A percentile compares a stretch with the other conserved stretches of the same genome.
These are phyloP conservation scores for Nibea albiflora DNA, from an alignment of 2,113 vertebrate species.

Conservation along the genomic window DNA sequence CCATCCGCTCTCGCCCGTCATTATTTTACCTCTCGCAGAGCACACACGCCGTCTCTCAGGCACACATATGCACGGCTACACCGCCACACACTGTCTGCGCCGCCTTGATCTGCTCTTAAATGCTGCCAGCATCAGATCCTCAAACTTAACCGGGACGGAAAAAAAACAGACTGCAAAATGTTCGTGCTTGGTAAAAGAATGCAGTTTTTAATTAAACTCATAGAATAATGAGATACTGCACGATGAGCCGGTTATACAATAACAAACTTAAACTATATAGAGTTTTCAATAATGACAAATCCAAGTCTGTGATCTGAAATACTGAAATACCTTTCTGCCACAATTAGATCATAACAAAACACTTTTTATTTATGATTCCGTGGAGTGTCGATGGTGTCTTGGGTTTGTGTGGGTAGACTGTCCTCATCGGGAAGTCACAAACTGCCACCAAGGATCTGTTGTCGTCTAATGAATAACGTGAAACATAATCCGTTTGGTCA, in stretches of 20 bases:
- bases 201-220: slow-evolving; percentile 20
- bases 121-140: slow-evolving; percentile 48
- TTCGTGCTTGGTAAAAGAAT: background rate
- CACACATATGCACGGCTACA: slow-evolving; percentile 40
- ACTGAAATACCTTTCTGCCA: too few relatives aligned
- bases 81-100: slow-evolving; percentile 42
- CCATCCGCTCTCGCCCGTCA: slow-evolving; percentile 69
- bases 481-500: background rate
- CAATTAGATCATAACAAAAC: background rate
- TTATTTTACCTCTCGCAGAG: slow-evolving; percentile 73
- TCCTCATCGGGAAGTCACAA: background rate
- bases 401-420: background rate
- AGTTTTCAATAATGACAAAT: background rate
- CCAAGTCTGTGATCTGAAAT: background rate
- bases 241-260: background rate
- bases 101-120: slow-evolving; percentile 59
- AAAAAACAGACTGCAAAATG: slow-evolving; percentile 16
- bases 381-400: background rate
- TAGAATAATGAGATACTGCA: background rate
- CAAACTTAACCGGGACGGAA: slow-evolving; percentile 28
- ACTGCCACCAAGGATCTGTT: background rate
- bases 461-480: background rate
- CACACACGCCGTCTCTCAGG: slow-evolving; percentile 45
- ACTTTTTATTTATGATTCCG: background rate
- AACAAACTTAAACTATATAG: too few relatives aligned